Evolutionary conservation across 2,113 vertebrate species (phyloP), one percentile per base, ranked within the genome.

Genomic region (Nymphicus hollandicus): DNA sequence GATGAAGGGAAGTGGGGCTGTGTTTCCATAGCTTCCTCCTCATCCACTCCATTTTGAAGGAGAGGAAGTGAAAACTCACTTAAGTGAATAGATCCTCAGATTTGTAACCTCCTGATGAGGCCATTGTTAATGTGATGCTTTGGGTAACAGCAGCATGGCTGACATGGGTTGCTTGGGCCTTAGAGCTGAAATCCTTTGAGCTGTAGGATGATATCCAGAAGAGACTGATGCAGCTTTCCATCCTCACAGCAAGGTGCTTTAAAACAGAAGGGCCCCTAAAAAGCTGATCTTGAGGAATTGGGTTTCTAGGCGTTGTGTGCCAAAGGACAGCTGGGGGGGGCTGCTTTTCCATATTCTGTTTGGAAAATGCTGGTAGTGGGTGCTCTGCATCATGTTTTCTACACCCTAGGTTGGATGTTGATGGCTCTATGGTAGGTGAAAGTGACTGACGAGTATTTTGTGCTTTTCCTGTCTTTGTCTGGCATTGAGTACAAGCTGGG

Each of bases 71-170:
- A 35, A 27, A 77, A 33, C 11, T 49, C 37, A 5, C 33, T 23
- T 0, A 7, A 69, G 13, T 7, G 4, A 12, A 2, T 4, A 13
- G 17, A 53, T 49, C 5, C 0, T 14, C 6, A 1, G 31, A 7
- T 23, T 44, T 71, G 24, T 41, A 28, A 3, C 47, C 13, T 14
- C 19, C n/a, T 2, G 9, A 2, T 6, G 65, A 29, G 46, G 18
- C n/a, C 31, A 0, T 29, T 10, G 0, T 8, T 5, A 6, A 1
- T 2, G 13, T 3, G 53, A 8, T 20, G 76, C 63, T 13, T 19
- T 15, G 28, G 22, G 58, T 24, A 10, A 12, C 0, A 1, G 63
- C 17, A 33, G 50, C 33, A 0, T 13, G 77, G 25, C 28, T 46
- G 47, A 4, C 37, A 1, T 7, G 8, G 16, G 69, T 22, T 15